phyloP scores from a whole-genome alignment of 2,888 invertebrate genomes.

The Petrolisthes manimaculis region DNA sequence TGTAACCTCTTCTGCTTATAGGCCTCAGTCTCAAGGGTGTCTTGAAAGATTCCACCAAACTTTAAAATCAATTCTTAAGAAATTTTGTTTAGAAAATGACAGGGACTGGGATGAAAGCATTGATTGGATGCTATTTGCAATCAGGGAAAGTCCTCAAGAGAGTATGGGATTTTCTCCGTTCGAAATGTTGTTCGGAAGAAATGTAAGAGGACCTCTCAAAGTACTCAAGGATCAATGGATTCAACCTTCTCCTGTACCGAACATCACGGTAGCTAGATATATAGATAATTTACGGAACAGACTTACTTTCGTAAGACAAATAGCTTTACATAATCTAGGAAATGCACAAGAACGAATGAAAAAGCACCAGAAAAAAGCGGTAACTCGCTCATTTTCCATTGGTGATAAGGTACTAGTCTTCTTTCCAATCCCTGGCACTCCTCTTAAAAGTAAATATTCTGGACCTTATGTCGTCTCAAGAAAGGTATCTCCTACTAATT shows the following conservation, averaged over 20 bases:
- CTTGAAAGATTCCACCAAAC: not conserved
- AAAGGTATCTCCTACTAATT: not conserved
- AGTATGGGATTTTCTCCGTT: not conserved
- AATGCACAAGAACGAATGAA: not conserved
- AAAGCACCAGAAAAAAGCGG: not conserved
- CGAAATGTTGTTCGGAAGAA: conserved; percentile 4
- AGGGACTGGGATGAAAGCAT: conserved; percentile 1
- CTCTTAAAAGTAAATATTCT: not conserved
- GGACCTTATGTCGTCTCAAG: conserved; percentile 4
- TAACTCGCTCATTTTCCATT: not conserved
- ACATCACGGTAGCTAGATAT: not conserved
- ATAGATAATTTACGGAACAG: not conserved
- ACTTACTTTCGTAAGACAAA: not conserved
- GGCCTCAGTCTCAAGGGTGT: conserved; percentile 3
- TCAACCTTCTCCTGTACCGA: not conserved
- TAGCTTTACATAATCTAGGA: not conserved
- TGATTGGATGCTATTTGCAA: not conserved
- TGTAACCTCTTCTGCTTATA: not conserved
- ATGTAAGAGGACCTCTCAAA: not conserved
- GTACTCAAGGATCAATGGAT: not conserved
- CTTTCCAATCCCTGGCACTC: conserved; percentile 14
- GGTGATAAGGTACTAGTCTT: conserved; percentile 24
- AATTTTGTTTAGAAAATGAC: not conserved
- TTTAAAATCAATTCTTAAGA: not conserved
- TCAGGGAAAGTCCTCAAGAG: conserved; percentile 8